Percentiles rank a stretch among this genome's conserved stretches.
These are phyloP conservation scores for Orthosia gothica DNA, from an alignment of 2,888 invertebrate genomes.

Conservation along the genomic window DNA sequence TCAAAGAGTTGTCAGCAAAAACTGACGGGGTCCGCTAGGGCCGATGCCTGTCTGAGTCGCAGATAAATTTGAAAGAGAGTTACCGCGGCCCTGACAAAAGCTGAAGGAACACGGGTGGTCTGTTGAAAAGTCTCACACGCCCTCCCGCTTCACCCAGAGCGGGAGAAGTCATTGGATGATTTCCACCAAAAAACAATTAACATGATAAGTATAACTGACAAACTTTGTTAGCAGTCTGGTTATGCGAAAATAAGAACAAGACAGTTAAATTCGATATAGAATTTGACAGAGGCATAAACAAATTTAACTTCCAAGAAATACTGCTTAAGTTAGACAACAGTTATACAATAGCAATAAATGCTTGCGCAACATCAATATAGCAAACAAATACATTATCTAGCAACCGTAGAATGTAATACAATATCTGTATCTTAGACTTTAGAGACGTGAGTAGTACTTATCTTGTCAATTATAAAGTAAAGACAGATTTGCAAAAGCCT, in stretches of 20 bases:
- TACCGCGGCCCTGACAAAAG: too few relatives aligned
- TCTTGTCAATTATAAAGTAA: conserved; percentile 46
- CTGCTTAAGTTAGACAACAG: conserved; percentile 1
- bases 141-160: too few relatives aligned
- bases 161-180: too few relatives aligned
- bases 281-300: not conserved
- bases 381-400: conserved; percentile 21
- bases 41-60: too few relatives aligned
- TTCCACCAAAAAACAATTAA: too few relatives aligned
- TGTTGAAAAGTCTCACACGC: too few relatives aligned
- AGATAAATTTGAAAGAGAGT: too few relatives aligned
- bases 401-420: conserved; percentile 14
- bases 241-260: not conserved
- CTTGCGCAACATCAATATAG: conserved; percentile 9
- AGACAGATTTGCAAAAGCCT: conserved; percentile 48
- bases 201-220: not conserved
- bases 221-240: too few relatives aligned
- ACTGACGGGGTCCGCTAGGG: too few relatives aligned
- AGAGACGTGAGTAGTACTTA: conserved; percentile 30
- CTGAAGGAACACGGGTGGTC: too few relatives aligned
- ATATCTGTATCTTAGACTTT: conserved; percentile 16
- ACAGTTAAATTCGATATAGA: not conserved
- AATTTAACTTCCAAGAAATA: not conserved
- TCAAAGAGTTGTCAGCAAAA: too few relatives aligned
- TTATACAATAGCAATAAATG: conserved; percentile 1